Conservation (phyloP, 2,888 invertebrate genomes). For the Hypsopygia costalis region DNA sequence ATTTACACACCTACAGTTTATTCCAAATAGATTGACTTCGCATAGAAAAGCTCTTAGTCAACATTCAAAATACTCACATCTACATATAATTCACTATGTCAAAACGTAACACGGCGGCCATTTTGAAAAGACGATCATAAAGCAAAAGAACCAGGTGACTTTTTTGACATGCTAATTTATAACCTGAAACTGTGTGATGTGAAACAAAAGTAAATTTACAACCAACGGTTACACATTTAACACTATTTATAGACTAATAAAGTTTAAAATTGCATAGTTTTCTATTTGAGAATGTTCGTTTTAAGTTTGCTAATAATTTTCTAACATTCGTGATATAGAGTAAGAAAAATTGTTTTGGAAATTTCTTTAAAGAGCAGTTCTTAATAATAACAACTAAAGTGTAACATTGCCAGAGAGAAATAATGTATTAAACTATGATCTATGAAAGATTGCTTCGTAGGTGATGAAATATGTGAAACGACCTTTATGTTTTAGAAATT, state of each 20-base stretch:
- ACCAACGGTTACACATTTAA: background rate
- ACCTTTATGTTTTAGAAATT: background rate
- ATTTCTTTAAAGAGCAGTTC: background rate
- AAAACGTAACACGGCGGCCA: background rate
- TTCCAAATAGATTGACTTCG: slow-evolving; percentile 12
- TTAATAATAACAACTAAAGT: background rate
- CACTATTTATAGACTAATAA: background rate
- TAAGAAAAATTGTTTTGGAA: background rate
- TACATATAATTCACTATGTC: slow-evolving; percentile 21
- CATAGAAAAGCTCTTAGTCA: slow-evolving; percentile 26
- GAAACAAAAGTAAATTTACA: background rate
- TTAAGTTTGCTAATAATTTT: background rate
- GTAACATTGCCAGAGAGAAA: background rate
- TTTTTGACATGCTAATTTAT: background rate
- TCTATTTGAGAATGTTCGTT: background rate
- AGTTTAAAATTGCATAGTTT: background rate
- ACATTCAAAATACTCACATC: slow-evolving; percentile 3
- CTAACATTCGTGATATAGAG: background rate
- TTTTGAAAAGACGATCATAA: slow-evolving; percentile 1
- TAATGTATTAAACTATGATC: background rate
- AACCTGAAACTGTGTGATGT: background rate
- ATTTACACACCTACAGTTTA: no score
- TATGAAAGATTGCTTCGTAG: background rate
- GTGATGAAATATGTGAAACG: background rate
- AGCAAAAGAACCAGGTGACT: background rate